phyloP scores from a whole-genome alignment of 2,888 invertebrate genomes.

The Nysson spinosus region DNA sequence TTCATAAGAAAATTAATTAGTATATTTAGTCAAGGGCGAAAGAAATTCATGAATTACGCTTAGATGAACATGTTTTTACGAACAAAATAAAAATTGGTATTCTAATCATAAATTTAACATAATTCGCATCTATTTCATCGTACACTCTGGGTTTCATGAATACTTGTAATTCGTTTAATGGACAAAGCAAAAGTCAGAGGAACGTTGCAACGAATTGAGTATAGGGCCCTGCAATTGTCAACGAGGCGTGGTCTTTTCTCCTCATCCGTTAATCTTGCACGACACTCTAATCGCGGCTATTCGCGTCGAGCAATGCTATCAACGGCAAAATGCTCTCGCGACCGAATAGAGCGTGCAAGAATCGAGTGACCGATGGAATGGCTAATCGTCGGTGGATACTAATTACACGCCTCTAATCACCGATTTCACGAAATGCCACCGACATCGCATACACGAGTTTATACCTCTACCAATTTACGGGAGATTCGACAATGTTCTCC shows the following conservation, averaged over 20 bases:
- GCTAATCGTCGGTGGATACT: constrained; percentile 56
- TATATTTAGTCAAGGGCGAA: no score
- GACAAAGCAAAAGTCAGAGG: constrained; percentile 34
- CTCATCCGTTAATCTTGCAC: constrained; percentile 44
- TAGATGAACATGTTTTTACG: no score
- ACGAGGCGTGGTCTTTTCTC: constrained; percentile 48
- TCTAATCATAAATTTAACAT: no score
- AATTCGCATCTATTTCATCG: no score
- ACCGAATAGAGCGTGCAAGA: constrained; percentile 26
- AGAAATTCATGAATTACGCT: no score
- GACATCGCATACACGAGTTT: not conserved
- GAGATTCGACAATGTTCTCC: constrained; percentile 26
- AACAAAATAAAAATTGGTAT: no score
- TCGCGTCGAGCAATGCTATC: constrained; percentile 45
- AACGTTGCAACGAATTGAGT: no score
- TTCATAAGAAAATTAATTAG: no score
- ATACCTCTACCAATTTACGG: constrained; percentile 29
- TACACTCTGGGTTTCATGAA: no score
- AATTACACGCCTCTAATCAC: constrained; percentile 54
- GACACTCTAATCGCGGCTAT: constrained; percentile 49
- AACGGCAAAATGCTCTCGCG: constrained; percentile 24
- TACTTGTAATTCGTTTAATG: constrained; percentile 30
- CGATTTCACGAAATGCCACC: constrained; percentile 38
- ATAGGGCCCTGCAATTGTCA: constrained; percentile 35
- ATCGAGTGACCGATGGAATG: constrained; percentile 50